Evolutionary conservation across 2,797 vertebrate genomes (phyloP), one percentile per base, ranked within the genome.

Genomic region (Manis pentadactyla): DNA sequence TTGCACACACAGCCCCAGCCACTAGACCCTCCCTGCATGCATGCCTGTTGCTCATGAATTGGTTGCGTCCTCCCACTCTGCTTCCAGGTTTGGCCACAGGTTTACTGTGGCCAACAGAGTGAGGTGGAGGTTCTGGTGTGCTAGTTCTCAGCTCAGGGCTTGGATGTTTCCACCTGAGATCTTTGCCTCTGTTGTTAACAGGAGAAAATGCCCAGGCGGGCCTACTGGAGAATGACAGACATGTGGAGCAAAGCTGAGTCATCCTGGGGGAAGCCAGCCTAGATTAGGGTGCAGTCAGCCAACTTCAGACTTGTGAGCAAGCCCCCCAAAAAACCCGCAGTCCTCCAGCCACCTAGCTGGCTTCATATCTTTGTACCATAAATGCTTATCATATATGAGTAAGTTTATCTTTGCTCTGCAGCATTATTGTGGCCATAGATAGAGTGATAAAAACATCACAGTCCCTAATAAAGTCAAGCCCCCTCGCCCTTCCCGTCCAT

Each of bases 1-100:
- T 12, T 9, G 12, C 42, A n/a, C n/a, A 5, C 42, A 14, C 3
- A 34, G 19, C n/a, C 46, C 46, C 1, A 3, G 9, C 3, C 11
- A 15, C 8, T 27, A 69, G 1, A 9, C 2, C 1, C n/a, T 23
- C 42, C 34, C 31, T 23, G 21, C 7, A 23, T 14, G 4, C 15
- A 2, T 3, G 21, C 10, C 0, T 53, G 7, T 5, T 15, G 39
- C 39, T 7, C 53, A 29, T 7, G 9, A 7, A 29, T 4, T 4
- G 29, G 21, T 7, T 19, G 18, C 3, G 25, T 1, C 13, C n/a
- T 82, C n/a, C 27, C 42, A 2, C 27, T 37, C 42, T 0, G 37
- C 10, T 63, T 39, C 13, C 2, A 2, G 13, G 46, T 25, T 31
- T 8, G 5, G 42, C 39, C 31, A 7, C 8, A 59, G 29, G 34